These are phyloP conservation scores for Umimayanthus chanpuru DNA, from an alignment of 92 coral and sea anemone species.

Conservation along the genomic window DNA sequence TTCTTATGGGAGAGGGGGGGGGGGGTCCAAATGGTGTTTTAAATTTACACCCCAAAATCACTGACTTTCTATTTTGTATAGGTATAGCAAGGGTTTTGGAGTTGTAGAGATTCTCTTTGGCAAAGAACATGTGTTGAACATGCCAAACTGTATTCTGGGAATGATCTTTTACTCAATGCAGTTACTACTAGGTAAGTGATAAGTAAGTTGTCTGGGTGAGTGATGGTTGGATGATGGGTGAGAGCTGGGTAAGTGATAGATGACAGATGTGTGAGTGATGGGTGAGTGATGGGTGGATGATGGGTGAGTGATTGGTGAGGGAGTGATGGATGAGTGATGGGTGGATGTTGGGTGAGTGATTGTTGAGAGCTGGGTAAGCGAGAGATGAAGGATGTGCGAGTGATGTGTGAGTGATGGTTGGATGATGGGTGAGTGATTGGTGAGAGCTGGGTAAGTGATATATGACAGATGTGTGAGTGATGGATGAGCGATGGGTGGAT, in stretches of 20 bases:
- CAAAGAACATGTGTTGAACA: constrained; percentile 75
- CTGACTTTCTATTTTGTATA: not conserved
- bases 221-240: not conserved
- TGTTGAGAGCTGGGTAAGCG: not conserved
- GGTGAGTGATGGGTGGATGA: no score
- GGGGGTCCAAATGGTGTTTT: no score
- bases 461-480: not conserved
- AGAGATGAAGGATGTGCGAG: no score
- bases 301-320: constrained; percentile 38
- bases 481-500: not conserved
- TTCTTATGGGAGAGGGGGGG: no score
- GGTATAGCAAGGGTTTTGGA: constrained; percentile 83
- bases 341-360: constrained; percentile 46
- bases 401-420: not conserved
- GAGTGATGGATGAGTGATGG: not conserved
- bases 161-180: constrained; percentile 68
- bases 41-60: no score
- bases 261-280: not conserved
- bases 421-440: not conserved
- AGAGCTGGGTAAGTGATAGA: constrained; percentile 41
- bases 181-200: constrained; percentile 60
- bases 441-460: constrained; percentile 48
- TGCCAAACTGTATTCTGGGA: constrained; percentile 78
- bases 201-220: not conserved
- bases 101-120: constrained; percentile 74